Evolutionary conservation across 2,797 vertebrate genomes (phyloP), one percentile per base, ranked within the genome.

Genomic region (Poecilia velifera): DNA sequence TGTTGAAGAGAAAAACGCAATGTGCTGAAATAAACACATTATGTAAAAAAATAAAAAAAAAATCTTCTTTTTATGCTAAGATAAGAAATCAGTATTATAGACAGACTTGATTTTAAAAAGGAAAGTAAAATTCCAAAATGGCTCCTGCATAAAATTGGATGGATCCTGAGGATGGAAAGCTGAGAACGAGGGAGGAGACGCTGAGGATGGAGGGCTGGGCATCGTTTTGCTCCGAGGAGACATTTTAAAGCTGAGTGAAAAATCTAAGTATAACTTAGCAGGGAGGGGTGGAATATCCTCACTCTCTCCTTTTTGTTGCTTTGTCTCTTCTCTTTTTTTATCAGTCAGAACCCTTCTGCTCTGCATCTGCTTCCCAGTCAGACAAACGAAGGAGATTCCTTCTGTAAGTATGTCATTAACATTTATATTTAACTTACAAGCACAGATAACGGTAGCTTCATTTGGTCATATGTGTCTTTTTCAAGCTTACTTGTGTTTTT

Each of bases 161-260:
- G 72, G 82, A 83, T 51, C 51, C 36, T 45, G 79, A 49, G n/a
- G 75, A 79, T 80, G 78, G 78, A 45, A 76, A 78, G 77, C 64
- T 89, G 82, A 79, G 62, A 66, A 86, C 77, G 76, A 81, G 88
- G 92, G 92, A 92, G 94, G 92, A 92, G 91, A 91, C 7, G 79
- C 75, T 87, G 84, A 81, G 89, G 91, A 92, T 81, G 80, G 92
- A 93, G 93, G 94, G 87, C 90, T 91, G 77, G 93, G 88, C 92
- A 89, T 90, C 49, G 34, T 78, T 85, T 86, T 79, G 78, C 82
- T 82, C 79, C 10, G 43, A 83, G 82, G 70, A 79, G 85, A 87
- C 53, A 73, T 92, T 89, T 91, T 85, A 79, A 78, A 76, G 73
- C 79, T 55, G 70, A 49, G 79, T 74, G 34, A 76, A 86, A 88